These are phyloP conservation scores for Okamejei kenojei DNA, from an alignment of 2,797 vertebrate genomes.

Conservation along the genomic window DNA sequence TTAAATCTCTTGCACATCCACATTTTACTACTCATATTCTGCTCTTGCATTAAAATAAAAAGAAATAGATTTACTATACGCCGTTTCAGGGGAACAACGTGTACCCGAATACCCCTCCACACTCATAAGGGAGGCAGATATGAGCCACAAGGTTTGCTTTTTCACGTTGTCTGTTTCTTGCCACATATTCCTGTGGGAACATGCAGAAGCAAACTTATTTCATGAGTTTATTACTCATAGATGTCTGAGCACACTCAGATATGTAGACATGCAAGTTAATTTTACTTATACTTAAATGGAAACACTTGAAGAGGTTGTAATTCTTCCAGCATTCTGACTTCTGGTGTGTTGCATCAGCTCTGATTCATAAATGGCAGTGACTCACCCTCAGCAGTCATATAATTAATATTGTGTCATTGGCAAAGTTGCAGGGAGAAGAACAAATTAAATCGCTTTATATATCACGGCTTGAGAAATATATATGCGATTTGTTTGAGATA, in stretches of 20 bases:
- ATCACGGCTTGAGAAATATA: neutral
- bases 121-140: neutral
- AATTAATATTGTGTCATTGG: neutral
- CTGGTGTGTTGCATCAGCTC: neutral
- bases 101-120: neutral
- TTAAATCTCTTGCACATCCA: neutral
- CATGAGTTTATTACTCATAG: too few species aligned
- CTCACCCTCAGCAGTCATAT: neutral
- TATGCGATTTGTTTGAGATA: neutral
- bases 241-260: neutral
- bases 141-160: neutral
- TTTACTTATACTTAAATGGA: neutral
- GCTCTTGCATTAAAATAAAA: neutral
- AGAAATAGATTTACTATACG: neutral
- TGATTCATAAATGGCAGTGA: neutral
- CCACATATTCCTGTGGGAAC: neutral
- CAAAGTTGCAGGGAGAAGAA: neutral
- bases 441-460: slow-evolving; percentile 34
- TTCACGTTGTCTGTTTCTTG: neutral
- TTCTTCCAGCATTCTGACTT: neutral
- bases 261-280: neutral
- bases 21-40: neutral
- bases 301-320: neutral
- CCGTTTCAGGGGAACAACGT: neutral
- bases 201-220: neutral